A percentile compares a stretch with the other conserved stretches of the same genome.
phyloP scores from a whole-genome alignment of 1,140 invertebrate genomes.

The Danaus plexippus region DNA sequence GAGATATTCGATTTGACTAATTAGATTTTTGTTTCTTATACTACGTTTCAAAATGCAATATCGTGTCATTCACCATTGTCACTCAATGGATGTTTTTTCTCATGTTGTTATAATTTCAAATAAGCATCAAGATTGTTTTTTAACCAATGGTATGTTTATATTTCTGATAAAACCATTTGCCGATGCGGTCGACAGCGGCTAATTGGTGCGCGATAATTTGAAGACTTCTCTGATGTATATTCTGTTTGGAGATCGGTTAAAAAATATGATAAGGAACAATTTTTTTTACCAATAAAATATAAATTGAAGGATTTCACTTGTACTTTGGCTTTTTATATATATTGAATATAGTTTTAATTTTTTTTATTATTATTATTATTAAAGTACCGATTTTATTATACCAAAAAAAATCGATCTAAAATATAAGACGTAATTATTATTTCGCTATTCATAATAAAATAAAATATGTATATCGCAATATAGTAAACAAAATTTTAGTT shows the following conservation, averaged over 20 bases:
- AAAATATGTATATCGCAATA: too few species aligned
- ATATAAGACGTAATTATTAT: too few species aligned
- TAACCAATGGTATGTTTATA: slow-evolving; percentile 29
- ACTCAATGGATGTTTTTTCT: slow-evolving; percentile 23
- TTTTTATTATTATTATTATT: neutral
- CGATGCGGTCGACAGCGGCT: slow-evolving; percentile 17
- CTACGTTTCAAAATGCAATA: slow-evolving; percentile 26
- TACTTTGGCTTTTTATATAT: too few species aligned
- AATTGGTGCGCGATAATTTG: slow-evolving; percentile 31
- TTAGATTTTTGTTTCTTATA: slow-evolving; percentile 34
- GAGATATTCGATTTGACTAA: slow-evolving; percentile 29
- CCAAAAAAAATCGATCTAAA: too few species aligned
- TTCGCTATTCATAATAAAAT: too few species aligned
- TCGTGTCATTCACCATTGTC: slow-evolving; percentile 27
- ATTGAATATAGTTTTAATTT: neutral
- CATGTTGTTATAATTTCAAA: slow-evolving; percentile 34
- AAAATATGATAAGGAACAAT: slow-evolving; percentile 2
- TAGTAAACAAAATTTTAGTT: too few species aligned
- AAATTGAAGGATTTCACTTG: too few species aligned
- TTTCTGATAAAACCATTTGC: slow-evolving; percentile 19
- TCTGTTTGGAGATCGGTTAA: slow-evolving; percentile 9
- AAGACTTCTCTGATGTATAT: slow-evolving; percentile 17
- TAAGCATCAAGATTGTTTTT: slow-evolving; percentile 29
- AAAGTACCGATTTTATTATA: too few species aligned
- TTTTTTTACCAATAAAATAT: neutral